Evolutionary conservation across 2,888 invertebrate genomes (phyloP).

Genomic region (Zygogramma bicolorata): DNA sequence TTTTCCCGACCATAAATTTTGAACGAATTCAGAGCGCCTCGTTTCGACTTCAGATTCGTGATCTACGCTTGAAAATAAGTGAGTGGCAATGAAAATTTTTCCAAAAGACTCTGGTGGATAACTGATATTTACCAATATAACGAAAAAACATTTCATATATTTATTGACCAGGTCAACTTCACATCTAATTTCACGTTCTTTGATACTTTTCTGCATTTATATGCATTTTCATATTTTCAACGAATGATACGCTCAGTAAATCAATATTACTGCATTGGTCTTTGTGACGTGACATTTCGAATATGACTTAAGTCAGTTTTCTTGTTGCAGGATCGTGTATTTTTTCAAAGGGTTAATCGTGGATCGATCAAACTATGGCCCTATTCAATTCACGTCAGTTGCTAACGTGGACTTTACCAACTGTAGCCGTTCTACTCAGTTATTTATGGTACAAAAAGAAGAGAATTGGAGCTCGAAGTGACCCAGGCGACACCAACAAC

Average conservation of each 20-base stretch:
- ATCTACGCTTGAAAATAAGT: too few relatives aligned
- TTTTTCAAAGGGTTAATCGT: conserved; percentile 75
- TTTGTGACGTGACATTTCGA: background rate
- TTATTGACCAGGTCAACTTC: too few relatives aligned
- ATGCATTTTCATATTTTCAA: too few relatives aligned
- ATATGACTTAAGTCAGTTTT: background rate
- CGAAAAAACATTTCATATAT: too few relatives aligned
- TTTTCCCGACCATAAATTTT: too few relatives aligned
- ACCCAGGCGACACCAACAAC: conserved; percentile 74
- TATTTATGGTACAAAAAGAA: conserved; percentile 87
- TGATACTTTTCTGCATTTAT: too few relatives aligned
- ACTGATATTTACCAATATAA: too few relatives aligned
- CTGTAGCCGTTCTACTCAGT: conserved; percentile 82
- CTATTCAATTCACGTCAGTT: conserved; percentile 77
- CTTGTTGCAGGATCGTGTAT: conserved; percentile 64
- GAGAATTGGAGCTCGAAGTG: conserved; percentile 79
- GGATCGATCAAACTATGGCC: conserved; percentile 80
- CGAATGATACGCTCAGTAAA: background rate
- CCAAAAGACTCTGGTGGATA: too few relatives aligned
- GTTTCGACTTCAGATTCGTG: too few relatives aligned
- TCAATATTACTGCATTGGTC: background rate
- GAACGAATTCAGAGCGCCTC: too few relatives aligned
- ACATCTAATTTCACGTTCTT: too few relatives aligned
- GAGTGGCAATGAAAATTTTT: too few relatives aligned
- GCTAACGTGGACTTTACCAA: conserved; percentile 83